These are phyloP conservation scores for Drymodes brunneopygia DNA, from an alignment of 2,113 vertebrate genomes.

Conservation along the genomic window DNA sequence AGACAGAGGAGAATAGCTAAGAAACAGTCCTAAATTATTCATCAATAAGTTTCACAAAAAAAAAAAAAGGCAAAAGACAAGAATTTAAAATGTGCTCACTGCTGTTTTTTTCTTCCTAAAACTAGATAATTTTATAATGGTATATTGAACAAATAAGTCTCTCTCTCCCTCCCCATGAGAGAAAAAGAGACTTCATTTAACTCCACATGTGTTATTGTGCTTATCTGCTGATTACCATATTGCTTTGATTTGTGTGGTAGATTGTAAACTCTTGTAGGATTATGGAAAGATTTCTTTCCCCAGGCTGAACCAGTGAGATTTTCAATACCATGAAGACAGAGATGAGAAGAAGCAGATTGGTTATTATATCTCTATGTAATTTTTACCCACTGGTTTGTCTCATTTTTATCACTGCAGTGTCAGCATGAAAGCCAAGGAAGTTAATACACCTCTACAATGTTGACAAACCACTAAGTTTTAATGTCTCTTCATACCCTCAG, in stretches of 20 bases:
- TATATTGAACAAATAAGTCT: conserved; percentile 66
- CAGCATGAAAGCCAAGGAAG: conserved; percentile 33
- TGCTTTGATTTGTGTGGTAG: conserved; percentile 70
- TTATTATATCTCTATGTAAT: conserved; percentile 49
- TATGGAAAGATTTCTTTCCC: conserved; percentile 61
- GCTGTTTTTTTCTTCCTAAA: conserved; percentile 29
- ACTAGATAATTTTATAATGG: conserved; percentile 66
- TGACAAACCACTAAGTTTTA: conserved; percentile 33
- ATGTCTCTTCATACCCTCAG: background rate
- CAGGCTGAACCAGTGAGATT: conserved; percentile 54
- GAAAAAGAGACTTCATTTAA: conserved; percentile 70
- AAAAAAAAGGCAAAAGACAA: conserved; percentile 32
- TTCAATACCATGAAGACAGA: conserved; percentile 59
- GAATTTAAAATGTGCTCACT: conserved; percentile 44
- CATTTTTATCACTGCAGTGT: conserved; percentile 56
- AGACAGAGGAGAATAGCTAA: conserved; percentile 48
- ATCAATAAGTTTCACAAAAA: conserved; percentile 56
- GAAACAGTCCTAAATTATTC: conserved; percentile 73
- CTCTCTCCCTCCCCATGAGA: conserved; percentile 44
- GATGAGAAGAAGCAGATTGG: conserved; percentile 39
- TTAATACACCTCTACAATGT: conserved; percentile 2
- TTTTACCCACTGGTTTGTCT: conserved; percentile 55
- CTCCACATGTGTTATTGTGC: conserved; percentile 53
- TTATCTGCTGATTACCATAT: conserved; percentile 71
- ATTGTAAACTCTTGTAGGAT: conserved; percentile 63